Evolutionary conservation across 2,888 invertebrate species (phyloP), one percentile per base, ranked within the genome.

Genomic region (Melieria crassipennis): DNA sequence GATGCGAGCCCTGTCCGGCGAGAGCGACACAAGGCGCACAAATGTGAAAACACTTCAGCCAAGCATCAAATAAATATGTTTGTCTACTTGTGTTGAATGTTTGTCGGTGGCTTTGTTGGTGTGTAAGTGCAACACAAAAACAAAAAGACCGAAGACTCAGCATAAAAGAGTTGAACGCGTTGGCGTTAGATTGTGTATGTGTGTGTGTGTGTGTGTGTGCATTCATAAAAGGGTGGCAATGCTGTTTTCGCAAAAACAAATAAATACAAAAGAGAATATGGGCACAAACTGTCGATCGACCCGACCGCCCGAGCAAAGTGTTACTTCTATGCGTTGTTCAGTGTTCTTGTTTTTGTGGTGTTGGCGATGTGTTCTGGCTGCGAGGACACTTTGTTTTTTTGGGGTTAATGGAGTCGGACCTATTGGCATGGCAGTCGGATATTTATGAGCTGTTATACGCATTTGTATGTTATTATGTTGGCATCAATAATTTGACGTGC

Each of bases 401-500:
- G 52, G 70, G 65, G 61, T 65, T 65, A 61, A 66, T 62, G 66
- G 62, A 43, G 65, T 48, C 48, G 70, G 62, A 70, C 70, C 62
- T 65, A 30, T 30, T 30, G 30, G 65, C 43, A 16, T 62, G 50
- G 7, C 52, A 61, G 48, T 60, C 68, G 65, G 68, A 70, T 73
- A 72, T 73, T 70, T 75, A 69, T 70, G 70, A 70, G 68, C 65
- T 64, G 69, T 64, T 67, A 60, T 60, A 30, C 45, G 52, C 52
- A 52, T 52, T 52, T 52, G 52, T 52, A 52, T 9, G 6, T 52
- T 52, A 52, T 52, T 52, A 52, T 52, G 52, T 52, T 52, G 52
- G 52, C 52, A 52, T 52, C 52, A 52, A 52, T 52, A 52, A 52
- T 52, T 52, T 52, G 6, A 52, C 52, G 52, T 52, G 11, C 52